Percentiles rank a stretch among this genome's conserved stretches.
These are phyloP conservation scores for Brenthis hecate DNA, from an alignment of 2,888 invertebrate species.

Conservation along the genomic window DNA sequence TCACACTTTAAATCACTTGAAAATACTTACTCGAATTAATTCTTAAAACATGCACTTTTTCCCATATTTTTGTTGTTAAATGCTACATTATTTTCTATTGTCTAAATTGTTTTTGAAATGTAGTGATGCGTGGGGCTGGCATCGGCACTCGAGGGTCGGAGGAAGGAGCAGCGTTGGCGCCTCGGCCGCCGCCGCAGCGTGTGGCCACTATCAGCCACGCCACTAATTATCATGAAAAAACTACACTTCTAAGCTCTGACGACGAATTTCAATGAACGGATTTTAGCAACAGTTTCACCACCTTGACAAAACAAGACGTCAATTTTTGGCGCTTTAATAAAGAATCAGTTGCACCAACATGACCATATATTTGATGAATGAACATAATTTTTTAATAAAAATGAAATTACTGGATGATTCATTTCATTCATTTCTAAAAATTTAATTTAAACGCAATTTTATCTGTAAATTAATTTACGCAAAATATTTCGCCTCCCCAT, in stretches of 20 bases:
- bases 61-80: neutral
- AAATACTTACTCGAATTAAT: too few relatives aligned
- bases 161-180: conserved; percentile 79
- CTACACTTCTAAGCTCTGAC: conserved; percentile 96
- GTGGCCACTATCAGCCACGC: conserved; percentile 89
- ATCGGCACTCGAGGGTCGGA: conserved; percentile 63
- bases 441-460: neutral
- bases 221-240: conserved; percentile 95
- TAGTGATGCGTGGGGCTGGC: conserved; percentile 71
- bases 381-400: neutral
- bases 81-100: neutral
- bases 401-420: neutral
- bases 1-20: too few relatives aligned
- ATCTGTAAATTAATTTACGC: neutral
- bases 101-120: conserved; percentile 8
- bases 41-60: neutral
- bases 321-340: conserved; percentile 5
- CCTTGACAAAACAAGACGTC: neutral
- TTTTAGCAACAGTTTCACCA: conserved; percentile 6
- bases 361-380: neutral
- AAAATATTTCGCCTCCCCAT: conserved; percentile 1
- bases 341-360: neutral
- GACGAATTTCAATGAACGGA: conserved; percentile 92
- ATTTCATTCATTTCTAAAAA: neutral
- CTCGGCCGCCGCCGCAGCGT: conserved; percentile 85